phyloP scores from a whole-genome alignment of 2,113 vertebrate genomes.

The Pitta sordida region DNA sequence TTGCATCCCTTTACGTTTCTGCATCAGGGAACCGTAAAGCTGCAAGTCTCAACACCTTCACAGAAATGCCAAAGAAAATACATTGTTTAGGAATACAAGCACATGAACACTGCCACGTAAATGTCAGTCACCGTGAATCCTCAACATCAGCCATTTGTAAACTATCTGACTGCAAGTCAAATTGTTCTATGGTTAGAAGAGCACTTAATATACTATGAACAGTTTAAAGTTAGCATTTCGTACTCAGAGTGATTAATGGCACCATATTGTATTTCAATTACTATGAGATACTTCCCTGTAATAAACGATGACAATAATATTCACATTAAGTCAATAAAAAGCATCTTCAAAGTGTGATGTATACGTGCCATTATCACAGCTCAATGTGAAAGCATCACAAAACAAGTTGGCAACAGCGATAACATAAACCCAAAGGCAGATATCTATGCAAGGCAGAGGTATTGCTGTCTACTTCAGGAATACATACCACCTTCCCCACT shows the following conservation, averaged over 20 bases:
- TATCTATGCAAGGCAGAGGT: background rate
- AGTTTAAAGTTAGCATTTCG: conserved; percentile 73
- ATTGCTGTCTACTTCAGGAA: background rate
- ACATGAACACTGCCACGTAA: background rate
- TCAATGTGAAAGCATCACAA: conserved; percentile 48
- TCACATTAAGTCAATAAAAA: conserved; percentile 81
- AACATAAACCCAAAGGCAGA: conserved; percentile 32
- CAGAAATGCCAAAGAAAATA: background rate
- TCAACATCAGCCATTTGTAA: conserved; percentile 39
- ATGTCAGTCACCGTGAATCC: background rate
- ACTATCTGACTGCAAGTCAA: conserved; percentile 51
- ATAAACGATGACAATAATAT: conserved; percentile 79
- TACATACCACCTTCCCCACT: background rate
- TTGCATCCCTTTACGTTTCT: background rate
- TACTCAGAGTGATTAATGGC: conserved; percentile 73
- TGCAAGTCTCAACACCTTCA: background rate
- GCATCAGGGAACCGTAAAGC: background rate
- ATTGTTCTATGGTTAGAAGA: conserved; percentile 70
- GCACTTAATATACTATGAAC: conserved; percentile 72
- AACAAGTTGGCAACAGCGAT: conserved; percentile 51
- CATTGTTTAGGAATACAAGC: fast-evolving
- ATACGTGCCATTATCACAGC: conserved; percentile 65
- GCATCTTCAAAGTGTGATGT: conserved; percentile 73
- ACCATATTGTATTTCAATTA: conserved; percentile 79
- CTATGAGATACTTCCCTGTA: conserved; percentile 66